Evolutionary conservation across 2,797 vertebrate species (phyloP).

Genomic region (Hippoglossus hippoglossus): DNA sequence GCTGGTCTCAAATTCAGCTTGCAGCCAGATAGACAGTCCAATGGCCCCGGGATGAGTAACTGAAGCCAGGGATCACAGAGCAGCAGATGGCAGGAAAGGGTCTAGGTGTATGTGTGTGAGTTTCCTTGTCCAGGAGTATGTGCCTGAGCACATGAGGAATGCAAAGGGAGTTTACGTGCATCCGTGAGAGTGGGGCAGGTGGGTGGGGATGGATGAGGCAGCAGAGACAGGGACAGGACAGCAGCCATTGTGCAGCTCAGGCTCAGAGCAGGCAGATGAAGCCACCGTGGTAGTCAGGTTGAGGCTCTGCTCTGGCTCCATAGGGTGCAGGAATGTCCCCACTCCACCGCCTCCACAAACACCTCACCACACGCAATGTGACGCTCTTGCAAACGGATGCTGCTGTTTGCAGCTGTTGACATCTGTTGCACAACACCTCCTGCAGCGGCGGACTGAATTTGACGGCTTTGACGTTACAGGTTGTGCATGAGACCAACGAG

Average conservation of each 20-base stretch:
- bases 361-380: neutral
- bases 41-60: neutral
- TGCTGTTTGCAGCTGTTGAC: slow-evolving; percentile 1
- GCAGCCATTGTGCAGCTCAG: slow-evolving; percentile 33
- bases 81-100: slow-evolving; percentile 9
- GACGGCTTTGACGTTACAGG: slow-evolving; percentile 17
- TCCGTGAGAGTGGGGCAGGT: too few species aligned
- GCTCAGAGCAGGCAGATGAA: neutral
- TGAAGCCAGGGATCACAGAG: neutral
- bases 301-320: too few species aligned
- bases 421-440: slow-evolving; percentile 47
- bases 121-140: neutral
- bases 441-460: slow-evolving; percentile 6
- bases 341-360: too few species aligned
- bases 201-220: too few species aligned
- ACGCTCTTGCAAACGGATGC: neutral
- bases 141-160: neutral
- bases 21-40: slow-evolving; percentile 2
- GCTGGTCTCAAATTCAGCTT: slow-evolving; percentile 4
- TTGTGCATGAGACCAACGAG: slow-evolving; percentile 21
- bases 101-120: neutral
- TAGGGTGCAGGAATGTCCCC: too few species aligned
- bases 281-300: too few species aligned
- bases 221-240: slow-evolving; percentile 1
- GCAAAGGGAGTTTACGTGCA: too few species aligned